Percentiles rank a stretch among this genome's conserved stretches.
These are phyloP conservation scores for Crambe crambe DNA, from an alignment of 37 sponge, comb jelly and placozoan species.

Conservation along the genomic window DNA sequence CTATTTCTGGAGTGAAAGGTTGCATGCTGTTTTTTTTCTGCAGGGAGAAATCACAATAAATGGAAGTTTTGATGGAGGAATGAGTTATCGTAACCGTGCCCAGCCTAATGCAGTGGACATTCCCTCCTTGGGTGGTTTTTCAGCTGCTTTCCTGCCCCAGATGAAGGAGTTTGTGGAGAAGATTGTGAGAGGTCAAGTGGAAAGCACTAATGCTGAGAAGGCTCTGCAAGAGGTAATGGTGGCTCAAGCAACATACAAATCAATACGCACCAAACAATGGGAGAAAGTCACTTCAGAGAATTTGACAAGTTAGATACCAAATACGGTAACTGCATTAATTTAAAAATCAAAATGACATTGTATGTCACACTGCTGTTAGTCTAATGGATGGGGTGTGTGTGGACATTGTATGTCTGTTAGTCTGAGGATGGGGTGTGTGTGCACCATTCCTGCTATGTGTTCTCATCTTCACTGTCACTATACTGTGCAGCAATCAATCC, in stretches of 20 bases:
- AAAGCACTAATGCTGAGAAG: neutral
- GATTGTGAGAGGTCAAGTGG: neutral
- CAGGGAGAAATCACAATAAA: slow-evolving; percentile 68
- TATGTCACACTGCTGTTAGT: too few species aligned
- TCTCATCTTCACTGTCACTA: neutral
- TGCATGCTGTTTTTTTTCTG: too few species aligned
- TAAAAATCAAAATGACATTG: too few species aligned
- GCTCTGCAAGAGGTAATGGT: slow-evolving; percentile 39
- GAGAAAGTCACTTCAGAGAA: slow-evolving; percentile 22
- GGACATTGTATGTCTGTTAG: too few species aligned
- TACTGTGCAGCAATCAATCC: neutral
- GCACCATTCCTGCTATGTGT: too few species aligned
- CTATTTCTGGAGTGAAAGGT: too few species aligned
- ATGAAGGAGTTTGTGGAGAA: slow-evolving; percentile 40
- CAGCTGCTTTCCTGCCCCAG: slow-evolving; percentile 33
- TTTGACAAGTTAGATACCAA: too few species aligned
- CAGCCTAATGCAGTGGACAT: neutral
- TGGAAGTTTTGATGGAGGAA: slow-evolving; percentile 55
- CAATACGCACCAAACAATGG: slow-evolving; percentile 21
- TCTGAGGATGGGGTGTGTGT: too few species aligned
- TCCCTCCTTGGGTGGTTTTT: slow-evolving; percentile 44
- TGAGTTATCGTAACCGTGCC: slow-evolving; percentile 9
- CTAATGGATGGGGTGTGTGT: too few species aligned
- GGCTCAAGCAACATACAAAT: slow-evolving; percentile 40
- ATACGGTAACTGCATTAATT: too few species aligned